These are phyloP conservation scores for Scomber japonicus DNA, from an alignment of 2,113 vertebrate species.

Conservation along the genomic window DNA sequence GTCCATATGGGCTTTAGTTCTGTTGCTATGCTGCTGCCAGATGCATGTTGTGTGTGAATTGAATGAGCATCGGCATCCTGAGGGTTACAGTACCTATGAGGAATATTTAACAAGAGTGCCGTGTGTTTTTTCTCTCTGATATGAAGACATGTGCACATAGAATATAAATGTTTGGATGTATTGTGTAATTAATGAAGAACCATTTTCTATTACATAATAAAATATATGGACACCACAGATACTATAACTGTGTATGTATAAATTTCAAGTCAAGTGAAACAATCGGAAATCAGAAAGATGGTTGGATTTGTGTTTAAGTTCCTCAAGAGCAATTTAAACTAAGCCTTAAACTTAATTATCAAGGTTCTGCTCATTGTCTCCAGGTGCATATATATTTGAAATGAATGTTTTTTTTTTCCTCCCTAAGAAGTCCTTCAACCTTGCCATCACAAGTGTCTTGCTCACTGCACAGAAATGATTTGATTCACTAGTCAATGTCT, in stretches of 20 bases:
- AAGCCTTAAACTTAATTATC: neutral
- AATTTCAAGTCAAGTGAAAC: neutral
- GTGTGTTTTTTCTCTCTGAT: neutral
- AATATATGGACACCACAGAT: neutral
- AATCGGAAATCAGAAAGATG: too few relatives aligned
- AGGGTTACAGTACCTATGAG: neutral
- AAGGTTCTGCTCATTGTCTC: neutral
- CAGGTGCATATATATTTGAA: neutral
- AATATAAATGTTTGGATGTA: neutral
- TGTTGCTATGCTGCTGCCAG: conserved; percentile 10
- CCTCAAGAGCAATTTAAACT: neutral
- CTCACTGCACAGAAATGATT: neutral
- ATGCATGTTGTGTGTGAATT: conserved; percentile 18
- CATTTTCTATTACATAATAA: neutral
- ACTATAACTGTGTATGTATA: neutral
- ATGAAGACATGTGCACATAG: neutral
- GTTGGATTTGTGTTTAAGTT: neutral
- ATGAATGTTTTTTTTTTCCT: neutral
- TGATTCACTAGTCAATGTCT: neutral
- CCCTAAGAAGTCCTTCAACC: neutral
- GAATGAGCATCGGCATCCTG: conserved; percentile 1
- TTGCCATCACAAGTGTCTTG: conserved; percentile 8
- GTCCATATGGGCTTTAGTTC: conserved; percentile 29
- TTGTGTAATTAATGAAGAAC: neutral
- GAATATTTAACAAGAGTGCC: neutral